Percentiles rank a stretch among this genome's conserved stretches.
phyloP scores from a whole-genome alignment of 1,140 invertebrate species.

The Batillaria attramentaria region DNA sequence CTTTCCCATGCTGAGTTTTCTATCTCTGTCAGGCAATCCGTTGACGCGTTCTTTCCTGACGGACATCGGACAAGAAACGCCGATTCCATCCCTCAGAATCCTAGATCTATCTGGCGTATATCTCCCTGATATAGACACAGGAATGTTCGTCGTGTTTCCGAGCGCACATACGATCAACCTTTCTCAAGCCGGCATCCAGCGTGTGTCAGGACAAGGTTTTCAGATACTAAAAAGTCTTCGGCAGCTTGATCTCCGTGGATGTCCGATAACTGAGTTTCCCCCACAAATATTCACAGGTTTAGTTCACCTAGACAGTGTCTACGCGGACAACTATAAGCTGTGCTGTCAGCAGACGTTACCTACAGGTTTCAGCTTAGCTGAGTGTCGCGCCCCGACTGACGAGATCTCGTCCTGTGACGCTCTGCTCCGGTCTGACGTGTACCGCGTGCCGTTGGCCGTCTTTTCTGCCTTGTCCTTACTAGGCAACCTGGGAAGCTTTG shows the following conservation, averaged over 20 bases:
- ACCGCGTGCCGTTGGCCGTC: conserved; percentile 41
- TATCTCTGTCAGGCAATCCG: conserved; percentile 19
- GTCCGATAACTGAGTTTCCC: not conserved
- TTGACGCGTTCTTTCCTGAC: conserved; percentile 21
- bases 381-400: conserved; percentile 15
- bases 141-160: not conserved
- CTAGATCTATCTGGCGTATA: not conserved
- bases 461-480: conserved; percentile 37
- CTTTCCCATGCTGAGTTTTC: not conserved
- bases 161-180: not conserved
- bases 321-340: conserved; percentile 36
- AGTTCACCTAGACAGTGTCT: not conserved
- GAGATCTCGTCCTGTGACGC: conserved; percentile 50
- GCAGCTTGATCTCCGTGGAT: not conserved
- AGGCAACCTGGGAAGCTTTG: conserved; percentile 41
- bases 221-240: not conserved
- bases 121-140: not conserved
- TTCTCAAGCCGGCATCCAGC: not conserved
- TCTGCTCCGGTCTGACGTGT: conserved; percentile 35
- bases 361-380: not conserved
- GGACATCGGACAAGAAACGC: conserved; percentile 13
- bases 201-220: not conserved
- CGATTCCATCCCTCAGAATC: not conserved
- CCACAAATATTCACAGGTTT: not conserved
- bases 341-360: conserved; percentile 44